Conservation (phyloP, 2,113 vertebrate genomes). For the Apteryx owenii region DNA sequence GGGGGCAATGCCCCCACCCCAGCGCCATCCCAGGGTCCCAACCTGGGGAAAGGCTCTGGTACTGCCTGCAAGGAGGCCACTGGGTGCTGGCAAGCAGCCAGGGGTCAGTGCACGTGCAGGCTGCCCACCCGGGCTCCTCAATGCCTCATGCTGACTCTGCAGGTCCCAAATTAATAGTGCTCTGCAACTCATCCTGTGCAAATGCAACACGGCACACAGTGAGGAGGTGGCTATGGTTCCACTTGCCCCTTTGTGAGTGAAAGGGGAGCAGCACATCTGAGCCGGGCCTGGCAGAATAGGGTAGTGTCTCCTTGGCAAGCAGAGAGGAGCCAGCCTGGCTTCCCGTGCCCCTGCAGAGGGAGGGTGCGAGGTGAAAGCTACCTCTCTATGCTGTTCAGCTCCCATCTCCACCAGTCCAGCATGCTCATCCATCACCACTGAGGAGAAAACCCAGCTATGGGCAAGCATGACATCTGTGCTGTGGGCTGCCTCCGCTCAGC, state of each 20-base stretch:
- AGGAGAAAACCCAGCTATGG: constrained; percentile 57
- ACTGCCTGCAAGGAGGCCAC: neutral
- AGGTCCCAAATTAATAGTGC: neutral
- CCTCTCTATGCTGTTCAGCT: neutral
- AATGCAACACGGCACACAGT: neutral
- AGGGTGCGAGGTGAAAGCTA: neutral
- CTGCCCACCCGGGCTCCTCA: neutral
- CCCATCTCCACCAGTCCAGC: neutral
- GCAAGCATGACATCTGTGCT: constrained; percentile 30
- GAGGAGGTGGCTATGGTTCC: neutral
- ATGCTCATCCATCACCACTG: constrained; percentile 14
- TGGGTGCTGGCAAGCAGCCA: neutral
- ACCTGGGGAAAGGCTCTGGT: neutral
- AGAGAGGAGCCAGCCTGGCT: neutral
- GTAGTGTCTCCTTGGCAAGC: neutral
- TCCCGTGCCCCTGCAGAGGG: neutral
- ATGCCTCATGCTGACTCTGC: neutral
- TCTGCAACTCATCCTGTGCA: neutral
- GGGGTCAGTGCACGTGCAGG: neutral
- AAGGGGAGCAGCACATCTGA: neutral
- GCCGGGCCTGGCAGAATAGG: neutral
- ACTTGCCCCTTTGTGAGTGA: neutral
- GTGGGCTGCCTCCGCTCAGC: neutral
- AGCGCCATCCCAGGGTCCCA: neutral
- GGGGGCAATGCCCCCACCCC: neutral